Percentiles rank a stretch among this genome's conserved stretches.
Conservation (phyloP, 2,113 vertebrate species). For the Delphinus delphis region DNA sequence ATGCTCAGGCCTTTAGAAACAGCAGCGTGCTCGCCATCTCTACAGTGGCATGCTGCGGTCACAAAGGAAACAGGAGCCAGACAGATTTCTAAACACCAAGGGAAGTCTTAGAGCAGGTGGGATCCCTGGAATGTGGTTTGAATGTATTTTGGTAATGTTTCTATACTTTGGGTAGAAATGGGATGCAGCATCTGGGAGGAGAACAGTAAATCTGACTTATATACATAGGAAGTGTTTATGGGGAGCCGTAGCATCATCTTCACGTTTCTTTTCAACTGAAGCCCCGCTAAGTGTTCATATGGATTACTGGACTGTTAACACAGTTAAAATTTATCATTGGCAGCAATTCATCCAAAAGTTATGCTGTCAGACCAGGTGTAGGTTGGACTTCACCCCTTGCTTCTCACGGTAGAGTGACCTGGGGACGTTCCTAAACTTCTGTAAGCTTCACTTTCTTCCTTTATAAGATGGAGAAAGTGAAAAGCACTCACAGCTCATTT, state of each 20-base stretch:
- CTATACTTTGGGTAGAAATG: background rate
- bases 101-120: background rate
- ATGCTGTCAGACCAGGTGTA: background rate
- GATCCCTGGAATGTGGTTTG: background rate
- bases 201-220: constrained; percentile 6
- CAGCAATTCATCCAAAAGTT: background rate
- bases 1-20: background rate
- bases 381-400: background rate
- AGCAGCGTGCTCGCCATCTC: background rate
- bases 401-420: background rate
- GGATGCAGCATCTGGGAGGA: background rate
- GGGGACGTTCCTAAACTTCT: background rate
- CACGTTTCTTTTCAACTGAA: background rate
- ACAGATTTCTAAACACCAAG: background rate
- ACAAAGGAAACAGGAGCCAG: background rate
- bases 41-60: background rate
- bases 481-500: background rate
- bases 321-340: background rate
- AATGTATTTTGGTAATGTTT: constrained; percentile 17
- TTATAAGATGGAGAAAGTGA: background rate
- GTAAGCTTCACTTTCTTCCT: background rate
- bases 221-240: background rate
- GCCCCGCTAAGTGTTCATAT: background rate
- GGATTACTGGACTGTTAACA: background rate
- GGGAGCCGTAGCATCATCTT: background rate